Base-by-base conservation (phyloP, 1,140 invertebrate species). In the Chrysoperla carnea region DNA sequence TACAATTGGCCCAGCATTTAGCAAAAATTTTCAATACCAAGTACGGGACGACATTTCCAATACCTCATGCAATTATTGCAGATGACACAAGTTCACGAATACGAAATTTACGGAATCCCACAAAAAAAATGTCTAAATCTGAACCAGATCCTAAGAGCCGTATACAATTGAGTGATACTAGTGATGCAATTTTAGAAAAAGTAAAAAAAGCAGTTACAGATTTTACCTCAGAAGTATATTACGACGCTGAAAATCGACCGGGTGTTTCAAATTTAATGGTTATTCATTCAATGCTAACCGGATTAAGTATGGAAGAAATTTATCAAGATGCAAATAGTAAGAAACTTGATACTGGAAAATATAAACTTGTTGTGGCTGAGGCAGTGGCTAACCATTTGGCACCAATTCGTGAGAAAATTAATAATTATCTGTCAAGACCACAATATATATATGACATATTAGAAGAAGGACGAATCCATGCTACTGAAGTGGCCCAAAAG, bases 51-150 rank as follows among this genome's bases (percentile, higher is more conserved):
- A 73, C 74, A 35, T 85, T 98, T 71, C 80, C 85, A 33, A 59
- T 73, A 36, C 89, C 88, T 38, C 61, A 65, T 48, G 55, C 75
- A 6, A 54, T 82, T 17, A 62, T 86, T 52, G 48, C 57, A 72
- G 72, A 70, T 14, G 63, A 70, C 28, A 64, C 66, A 27, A 68
- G 68, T 45, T 66, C 69, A 7, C 68, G 84, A 35, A 65, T 95
- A 13, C 75, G 76, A 54, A 93, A 85, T 58, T 61, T 96, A 11
- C 67, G 84, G 31, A 76, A 92, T 54, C 86, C 93, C 1, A 54
- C 55, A 0, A 84, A 85, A 54, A 99, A 99, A 68, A 99, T 99
- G 95, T 98, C 94, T 6, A 99, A 99, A 66, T 98, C 94, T 0
- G 84, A 92, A 50, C 48, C 63, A 0, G 78, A 90, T 67, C 52